Evolutionary conservation across 2,888 invertebrate genomes (phyloP).

Genomic region (Trachelus troglodyta): DNA sequence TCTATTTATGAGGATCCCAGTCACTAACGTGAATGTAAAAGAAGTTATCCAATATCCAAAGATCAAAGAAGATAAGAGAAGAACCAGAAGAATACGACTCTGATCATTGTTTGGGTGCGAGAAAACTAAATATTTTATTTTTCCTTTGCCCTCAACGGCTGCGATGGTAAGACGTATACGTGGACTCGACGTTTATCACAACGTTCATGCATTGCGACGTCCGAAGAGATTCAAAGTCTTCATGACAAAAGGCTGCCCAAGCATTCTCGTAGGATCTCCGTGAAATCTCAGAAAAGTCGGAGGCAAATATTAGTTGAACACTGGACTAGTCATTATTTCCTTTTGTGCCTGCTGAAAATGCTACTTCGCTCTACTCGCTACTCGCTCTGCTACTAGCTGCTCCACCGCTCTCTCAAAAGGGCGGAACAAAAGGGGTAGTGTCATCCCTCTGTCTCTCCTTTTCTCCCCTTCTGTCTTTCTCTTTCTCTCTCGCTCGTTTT

Average conservation of each 20-base stretch:
- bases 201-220: neutral
- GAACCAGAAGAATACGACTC: neutral
- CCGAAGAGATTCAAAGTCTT: neutral
- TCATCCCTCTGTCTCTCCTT: slow-evolving; percentile 18
- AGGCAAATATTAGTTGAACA: slow-evolving; percentile 64
- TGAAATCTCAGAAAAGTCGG: slow-evolving; percentile 50
- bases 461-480: slow-evolving; percentile 13
- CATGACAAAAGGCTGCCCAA: neutral
- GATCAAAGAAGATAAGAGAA: neutral
- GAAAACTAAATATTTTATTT: neutral
- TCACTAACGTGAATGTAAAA: neutral
- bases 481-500: slow-evolving; percentile 29
- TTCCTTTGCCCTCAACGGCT: neutral
- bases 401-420: slow-evolving; percentile 10
- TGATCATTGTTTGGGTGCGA: neutral
- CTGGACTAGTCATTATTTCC: slow-evolving; percentile 62
- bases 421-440: slow-evolving; percentile 20
- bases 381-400: slow-evolving; percentile 17
- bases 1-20: neutral
- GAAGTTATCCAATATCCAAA: neutral
- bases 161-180: neutral
- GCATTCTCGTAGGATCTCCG: slow-evolving; percentile 10
- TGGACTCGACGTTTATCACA: neutral
- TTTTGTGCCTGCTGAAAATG: slow-evolving; percentile 51
- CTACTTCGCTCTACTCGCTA: slow-evolving; percentile 38